Evolutionary conservation across 2,113 vertebrate genomes (phyloP).

Genomic region (Gnathonemus echidnorhynchus): DNA sequence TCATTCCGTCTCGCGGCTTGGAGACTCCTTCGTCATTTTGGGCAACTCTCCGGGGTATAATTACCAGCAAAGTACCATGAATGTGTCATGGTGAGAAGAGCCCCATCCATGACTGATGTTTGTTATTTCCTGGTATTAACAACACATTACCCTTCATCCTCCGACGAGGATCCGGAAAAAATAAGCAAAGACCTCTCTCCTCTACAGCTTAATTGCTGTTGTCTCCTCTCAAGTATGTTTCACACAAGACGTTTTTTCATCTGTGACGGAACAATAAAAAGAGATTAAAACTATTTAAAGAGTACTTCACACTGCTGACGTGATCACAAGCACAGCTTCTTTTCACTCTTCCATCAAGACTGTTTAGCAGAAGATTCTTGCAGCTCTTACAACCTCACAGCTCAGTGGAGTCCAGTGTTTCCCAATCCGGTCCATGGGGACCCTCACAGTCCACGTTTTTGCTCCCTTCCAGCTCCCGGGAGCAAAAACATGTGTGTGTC

Average conservation of each 20-base stretch:
- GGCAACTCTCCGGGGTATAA: conserved; percentile 43
- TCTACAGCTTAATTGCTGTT: conserved; percentile 20
- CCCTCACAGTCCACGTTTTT: not conserved
- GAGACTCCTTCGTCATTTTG: conserved; percentile 25
- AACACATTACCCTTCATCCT: conserved; percentile 48
- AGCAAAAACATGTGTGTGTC: not conserved
- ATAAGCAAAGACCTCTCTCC: conserved; percentile 35
- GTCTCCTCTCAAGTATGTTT: not conserved
- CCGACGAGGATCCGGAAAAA: conserved; percentile 32
- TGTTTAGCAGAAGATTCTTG: not conserved
- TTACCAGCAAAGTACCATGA: conserved; percentile 44
- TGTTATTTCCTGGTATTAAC: conserved; percentile 39
- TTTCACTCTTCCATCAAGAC: not conserved
- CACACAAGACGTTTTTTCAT: not conserved
- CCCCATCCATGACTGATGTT: conserved; percentile 36
- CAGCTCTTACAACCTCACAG: not conserved
- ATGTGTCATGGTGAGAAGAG: conserved; percentile 25
- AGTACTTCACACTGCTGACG: not conserved
- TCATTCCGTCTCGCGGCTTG: conserved; percentile 25
- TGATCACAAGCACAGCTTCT: not conserved
- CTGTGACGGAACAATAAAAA: conserved; percentile 1
- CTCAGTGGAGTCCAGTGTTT: not conserved
- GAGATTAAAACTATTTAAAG: not conserved
- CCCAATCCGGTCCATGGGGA: not conserved
- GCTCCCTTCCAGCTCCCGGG: not conserved